Conservation (phyloP, 2,113 vertebrate species). For the Micronycteris hirsuta region DNA sequence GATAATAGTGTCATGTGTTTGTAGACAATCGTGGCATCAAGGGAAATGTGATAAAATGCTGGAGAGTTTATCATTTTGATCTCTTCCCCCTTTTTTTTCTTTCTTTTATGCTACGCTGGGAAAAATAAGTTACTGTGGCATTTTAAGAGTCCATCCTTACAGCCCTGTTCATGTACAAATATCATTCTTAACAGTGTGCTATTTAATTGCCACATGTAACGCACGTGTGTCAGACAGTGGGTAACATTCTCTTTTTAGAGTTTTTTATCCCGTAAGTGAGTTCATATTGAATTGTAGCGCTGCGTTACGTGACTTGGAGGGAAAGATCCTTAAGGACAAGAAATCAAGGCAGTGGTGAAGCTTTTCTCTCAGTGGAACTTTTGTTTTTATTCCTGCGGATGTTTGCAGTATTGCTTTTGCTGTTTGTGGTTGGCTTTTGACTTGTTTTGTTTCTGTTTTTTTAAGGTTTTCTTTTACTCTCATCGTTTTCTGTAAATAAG, state of each 20-base stretch:
- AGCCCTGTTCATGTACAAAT: not conserved
- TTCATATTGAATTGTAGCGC: not conserved
- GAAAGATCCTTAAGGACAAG: not conserved
- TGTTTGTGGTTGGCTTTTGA: not conserved
- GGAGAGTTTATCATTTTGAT: not conserved
- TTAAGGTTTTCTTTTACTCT: not conserved
- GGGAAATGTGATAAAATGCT: not conserved
- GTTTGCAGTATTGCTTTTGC: not conserved
- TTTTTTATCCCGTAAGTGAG: not conserved
- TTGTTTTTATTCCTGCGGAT: not conserved
- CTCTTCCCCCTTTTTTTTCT: not conserved
- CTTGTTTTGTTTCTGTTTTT: not conserved
- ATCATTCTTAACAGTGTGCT: not conserved
- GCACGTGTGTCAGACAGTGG: not conserved
- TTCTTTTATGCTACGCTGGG: not conserved
- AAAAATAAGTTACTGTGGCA: constrained; percentile 1
- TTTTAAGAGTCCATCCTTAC: not conserved
- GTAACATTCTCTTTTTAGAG: constrained; percentile 15
- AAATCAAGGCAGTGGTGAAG: not conserved
- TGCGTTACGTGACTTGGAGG: not conserved
- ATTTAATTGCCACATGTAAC: not conserved
- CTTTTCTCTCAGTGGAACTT: not conserved
- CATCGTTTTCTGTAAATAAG: not conserved
- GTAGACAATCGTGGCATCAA: not conserved
- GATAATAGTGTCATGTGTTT: constrained; percentile 34